Evolutionary conservation across 1,140 invertebrate genomes (phyloP).

Genomic region (Akabosia matsudoensis): DNA sequence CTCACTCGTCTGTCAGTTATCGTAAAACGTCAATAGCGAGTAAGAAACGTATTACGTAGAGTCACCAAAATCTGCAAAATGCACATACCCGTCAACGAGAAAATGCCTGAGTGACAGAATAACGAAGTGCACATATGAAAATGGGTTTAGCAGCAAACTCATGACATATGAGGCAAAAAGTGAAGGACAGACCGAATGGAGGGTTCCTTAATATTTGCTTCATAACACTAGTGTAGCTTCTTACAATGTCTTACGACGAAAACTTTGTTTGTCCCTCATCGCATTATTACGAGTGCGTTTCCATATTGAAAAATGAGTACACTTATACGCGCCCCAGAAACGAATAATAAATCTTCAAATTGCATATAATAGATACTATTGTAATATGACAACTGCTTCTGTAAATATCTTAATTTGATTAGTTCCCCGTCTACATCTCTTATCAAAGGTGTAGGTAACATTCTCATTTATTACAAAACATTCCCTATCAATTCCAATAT

Average conservation of each 20-base stretch:
- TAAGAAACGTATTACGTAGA: no score
- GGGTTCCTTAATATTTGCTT: background rate
- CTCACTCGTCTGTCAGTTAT: background rate
- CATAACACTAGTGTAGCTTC: background rate
- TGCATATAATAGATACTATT: no score
- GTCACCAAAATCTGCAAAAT: no score
- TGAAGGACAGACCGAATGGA: background rate
- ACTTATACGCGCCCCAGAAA: background rate
- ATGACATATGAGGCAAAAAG: background rate
- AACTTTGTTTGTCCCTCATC: background rate
- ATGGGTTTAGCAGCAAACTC: background rate
- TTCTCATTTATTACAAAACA: no score
- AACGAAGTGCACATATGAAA: background rate
- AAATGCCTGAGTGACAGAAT: no score
- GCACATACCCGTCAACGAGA: no score
- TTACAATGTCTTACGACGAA: background rate
- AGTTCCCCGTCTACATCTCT: background rate
- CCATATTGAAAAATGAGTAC: no score
- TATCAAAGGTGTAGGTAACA: background rate
- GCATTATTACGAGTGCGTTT: background rate
- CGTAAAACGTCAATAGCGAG: no score
- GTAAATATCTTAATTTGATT: background rate
- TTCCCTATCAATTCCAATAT: no score
- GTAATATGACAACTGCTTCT: background rate
- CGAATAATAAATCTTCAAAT: background rate